Conservation (phyloP, 2,797 vertebrate species). For the Muraenolepis orangiensis region DNA sequence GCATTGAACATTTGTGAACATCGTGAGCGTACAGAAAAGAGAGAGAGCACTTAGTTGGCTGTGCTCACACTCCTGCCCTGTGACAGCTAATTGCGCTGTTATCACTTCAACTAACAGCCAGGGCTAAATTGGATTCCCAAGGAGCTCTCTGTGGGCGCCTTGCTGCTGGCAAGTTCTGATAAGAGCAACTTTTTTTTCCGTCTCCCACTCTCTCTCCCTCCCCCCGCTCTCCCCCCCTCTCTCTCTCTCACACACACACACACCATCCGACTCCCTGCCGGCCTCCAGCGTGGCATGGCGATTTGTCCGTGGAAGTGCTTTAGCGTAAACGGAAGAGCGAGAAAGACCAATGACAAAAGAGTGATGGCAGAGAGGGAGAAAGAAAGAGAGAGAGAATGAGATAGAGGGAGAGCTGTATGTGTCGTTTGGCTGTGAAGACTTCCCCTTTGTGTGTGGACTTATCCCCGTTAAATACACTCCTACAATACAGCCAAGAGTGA, state of each 20-base stretch:
- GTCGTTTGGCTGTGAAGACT: not conserved
- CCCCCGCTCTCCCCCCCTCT: too few relatives aligned
- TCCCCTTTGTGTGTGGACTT: not conserved
- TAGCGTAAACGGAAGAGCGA: not conserved
- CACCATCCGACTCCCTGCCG: not conserved
- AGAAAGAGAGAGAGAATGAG: not conserved
- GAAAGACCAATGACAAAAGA: too few relatives aligned
- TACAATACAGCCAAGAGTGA: not conserved
- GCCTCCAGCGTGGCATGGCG: too few relatives aligned
- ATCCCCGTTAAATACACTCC: not conserved
- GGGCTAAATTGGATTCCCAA: slow-evolving; percentile 66
- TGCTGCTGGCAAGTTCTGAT: slow-evolving; percentile 69
- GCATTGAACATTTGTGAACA: slow-evolving; percentile 11
- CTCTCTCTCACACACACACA: not conserved
- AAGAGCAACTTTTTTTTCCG: slow-evolving; percentile 69
- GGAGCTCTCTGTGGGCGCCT: slow-evolving; percentile 58
- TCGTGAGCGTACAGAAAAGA: slow-evolving; percentile 44
- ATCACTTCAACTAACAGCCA: slow-evolving; percentile 68
- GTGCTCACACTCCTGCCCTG: slow-evolving; percentile 57
- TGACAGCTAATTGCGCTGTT: slow-evolving; percentile 69
- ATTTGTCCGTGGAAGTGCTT: not conserved
- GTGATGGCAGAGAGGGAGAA: too few relatives aligned
- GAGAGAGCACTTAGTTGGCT: slow-evolving; percentile 60
- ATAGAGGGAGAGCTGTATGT: not conserved
- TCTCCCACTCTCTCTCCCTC: slow-evolving; percentile 30